phyloP scores from a whole-genome alignment of 2,797 vertebrate genomes.

The Odontamblyopus lacepedii region DNA sequence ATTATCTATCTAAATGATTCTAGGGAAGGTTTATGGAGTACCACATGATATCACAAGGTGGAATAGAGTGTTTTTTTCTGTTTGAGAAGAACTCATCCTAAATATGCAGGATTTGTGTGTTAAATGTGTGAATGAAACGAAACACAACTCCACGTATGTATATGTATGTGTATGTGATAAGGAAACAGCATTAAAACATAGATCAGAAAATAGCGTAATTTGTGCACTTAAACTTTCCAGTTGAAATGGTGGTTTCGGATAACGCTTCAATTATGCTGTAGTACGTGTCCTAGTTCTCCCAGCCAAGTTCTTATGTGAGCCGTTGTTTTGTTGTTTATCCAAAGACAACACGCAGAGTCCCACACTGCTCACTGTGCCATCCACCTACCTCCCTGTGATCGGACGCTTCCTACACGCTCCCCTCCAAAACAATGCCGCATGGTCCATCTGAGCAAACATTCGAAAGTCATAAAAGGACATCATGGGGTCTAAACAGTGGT shows the following conservation, averaged over 20 bases:
- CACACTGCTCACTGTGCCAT: constrained; percentile 49
- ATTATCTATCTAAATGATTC: too few relatives aligned
- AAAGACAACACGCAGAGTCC: constrained; percentile 52
- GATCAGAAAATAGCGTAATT: too few relatives aligned
- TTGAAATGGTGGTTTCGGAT: neutral
- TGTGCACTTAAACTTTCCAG: too few relatives aligned
- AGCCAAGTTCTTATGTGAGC: constrained; percentile 52
- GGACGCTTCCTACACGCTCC: constrained; percentile 57
- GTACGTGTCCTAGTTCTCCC: constrained; percentile 14
- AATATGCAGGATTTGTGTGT: too few relatives aligned
- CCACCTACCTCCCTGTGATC: constrained; percentile 58
- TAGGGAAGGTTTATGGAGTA: too few relatives aligned
- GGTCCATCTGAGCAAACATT: constrained; percentile 1
- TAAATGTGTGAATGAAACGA: too few relatives aligned
- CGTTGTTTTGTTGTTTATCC: constrained; percentile 42
- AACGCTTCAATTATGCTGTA: neutral
- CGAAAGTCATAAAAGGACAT: constrained; percentile 4
- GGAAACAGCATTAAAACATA: too few relatives aligned
- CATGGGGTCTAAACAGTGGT: neutral
- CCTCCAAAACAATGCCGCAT: constrained; percentile 18
- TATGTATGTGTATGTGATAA: too few relatives aligned
- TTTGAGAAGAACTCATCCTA: too few relatives aligned
- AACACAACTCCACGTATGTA: too few relatives aligned
- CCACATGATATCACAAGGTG: too few relatives aligned
- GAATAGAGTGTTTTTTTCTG: too few relatives aligned